Evolutionary conservation across 2,113 vertebrate genomes (phyloP), one percentile per base, ranked within the genome.

Genomic region (Indicator indicator): DNA sequence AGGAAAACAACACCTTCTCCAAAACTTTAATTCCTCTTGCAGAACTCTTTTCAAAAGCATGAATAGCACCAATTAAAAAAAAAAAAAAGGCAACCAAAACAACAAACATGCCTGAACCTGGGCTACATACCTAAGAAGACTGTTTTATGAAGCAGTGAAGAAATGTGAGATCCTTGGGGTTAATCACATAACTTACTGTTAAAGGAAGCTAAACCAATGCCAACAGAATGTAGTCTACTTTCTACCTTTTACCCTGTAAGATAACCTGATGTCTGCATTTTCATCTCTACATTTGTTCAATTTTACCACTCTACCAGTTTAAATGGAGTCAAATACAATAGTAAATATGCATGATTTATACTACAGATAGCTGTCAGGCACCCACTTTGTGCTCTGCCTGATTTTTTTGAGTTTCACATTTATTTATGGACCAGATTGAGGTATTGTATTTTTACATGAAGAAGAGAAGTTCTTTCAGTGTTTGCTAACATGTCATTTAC

Each of bases 371-470:
- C 52, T 82, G 36, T 62, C 76, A 83, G 76, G 69, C 58, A 86
- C 26, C 14, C 23, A 9, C 7, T 91, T 83, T 80, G 15, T 90
- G 73, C 67, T 80, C 69, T 85, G 54, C 33, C 87, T 86, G 58
- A 46, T 27, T 68, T 83, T 75, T 67, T 68, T 48, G 80, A n/a
- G 11, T 54, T 83, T 76, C 33, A 52, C 55, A 36, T 77, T 70
- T 93, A 83, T 88, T 89, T 90, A 79, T 76, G 48, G 52, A 80
- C 42, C 20, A 83, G 68, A 67, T 16, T 65, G 83, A 92, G 67
- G 40, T 83, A 79, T 72, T 89, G 46, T 90, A 71, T 74, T 85
- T 88, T 71, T 67, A 86, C 26, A 52, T 62, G 75, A 93, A 63
- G 75, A 92, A 76, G n/a, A 70, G 59, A 70, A 87, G 15, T 4